Conservation (phyloP, 2,888 invertebrate species). For the Agrochola litura region DNA sequence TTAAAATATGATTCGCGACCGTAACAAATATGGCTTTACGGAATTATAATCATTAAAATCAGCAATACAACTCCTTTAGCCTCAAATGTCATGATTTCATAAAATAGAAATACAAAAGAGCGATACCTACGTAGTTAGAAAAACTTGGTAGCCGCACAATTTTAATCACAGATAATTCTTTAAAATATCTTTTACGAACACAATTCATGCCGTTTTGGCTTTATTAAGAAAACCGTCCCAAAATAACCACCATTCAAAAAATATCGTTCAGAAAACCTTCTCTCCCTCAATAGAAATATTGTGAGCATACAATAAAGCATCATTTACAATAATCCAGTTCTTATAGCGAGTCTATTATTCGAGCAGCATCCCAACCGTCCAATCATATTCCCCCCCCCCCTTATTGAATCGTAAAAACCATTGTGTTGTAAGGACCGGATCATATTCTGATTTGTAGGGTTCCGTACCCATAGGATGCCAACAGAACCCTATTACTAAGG, state of each 20-base stretch:
- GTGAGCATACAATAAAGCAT: constrained; percentile 59
- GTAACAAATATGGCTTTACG: too few species aligned
- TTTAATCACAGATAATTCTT: background rate
- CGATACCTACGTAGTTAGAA: background rate
- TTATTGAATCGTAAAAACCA: constrained; percentile 66
- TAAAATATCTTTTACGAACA: too few species aligned
- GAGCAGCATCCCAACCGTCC: constrained; percentile 38
- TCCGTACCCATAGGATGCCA: background rate
- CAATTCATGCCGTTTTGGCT: background rate
- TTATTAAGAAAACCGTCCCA: background rate
- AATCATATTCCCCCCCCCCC: constrained; percentile 57
- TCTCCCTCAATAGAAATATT: constrained; percentile 47
- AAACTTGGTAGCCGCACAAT: background rate
- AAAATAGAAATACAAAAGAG: too few species aligned
- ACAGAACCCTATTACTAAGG: background rate
- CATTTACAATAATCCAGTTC: constrained; percentile 58
- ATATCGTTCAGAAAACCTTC: constrained; percentile 30
- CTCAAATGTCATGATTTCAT: too few species aligned
- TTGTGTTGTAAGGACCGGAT: constrained; percentile 60
- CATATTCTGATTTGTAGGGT: constrained; percentile 58
- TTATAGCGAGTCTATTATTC: constrained; percentile 56
- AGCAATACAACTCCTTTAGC: too few species aligned
- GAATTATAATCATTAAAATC: too few species aligned
- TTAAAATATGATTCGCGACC: too few species aligned
- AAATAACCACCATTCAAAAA: constrained; percentile 28